phyloP scores from a whole-genome alignment of 2,113 vertebrate species.

The Hydrochoerus hydrochaeris region DNA sequence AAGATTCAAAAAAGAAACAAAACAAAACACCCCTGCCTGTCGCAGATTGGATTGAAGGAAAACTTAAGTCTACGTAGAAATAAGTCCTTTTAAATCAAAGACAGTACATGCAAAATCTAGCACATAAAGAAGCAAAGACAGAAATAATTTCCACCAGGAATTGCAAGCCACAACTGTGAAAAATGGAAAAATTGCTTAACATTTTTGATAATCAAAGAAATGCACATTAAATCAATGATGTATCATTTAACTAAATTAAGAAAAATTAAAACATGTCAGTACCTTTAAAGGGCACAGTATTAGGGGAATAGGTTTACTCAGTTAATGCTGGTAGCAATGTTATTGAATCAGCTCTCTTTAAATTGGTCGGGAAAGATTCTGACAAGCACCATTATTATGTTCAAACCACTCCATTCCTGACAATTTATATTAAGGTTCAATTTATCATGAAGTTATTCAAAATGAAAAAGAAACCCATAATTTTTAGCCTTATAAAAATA shows the following conservation, averaged over 20 bases:
- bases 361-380: constrained; percentile 59
- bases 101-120: constrained; percentile 10
- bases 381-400: constrained; percentile 54
- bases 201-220: constrained; percentile 22
- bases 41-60: background rate
- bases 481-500: constrained; percentile 37
- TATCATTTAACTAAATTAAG: constrained; percentile 15
- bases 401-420: constrained; percentile 10
- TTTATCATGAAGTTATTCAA: constrained; percentile 34
- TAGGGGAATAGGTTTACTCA: background rate
- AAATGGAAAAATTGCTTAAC: background rate
- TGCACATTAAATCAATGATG: background rate
- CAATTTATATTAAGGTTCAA: constrained; percentile 17
- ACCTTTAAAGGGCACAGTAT: background rate
- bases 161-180: background rate
- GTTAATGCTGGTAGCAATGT: background rate
- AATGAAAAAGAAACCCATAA: background rate
- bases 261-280: background rate
- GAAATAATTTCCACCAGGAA: background rate
- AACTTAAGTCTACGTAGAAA: constrained; percentile 1
- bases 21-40: background rate
- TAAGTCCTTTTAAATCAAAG: constrained; percentile 1
- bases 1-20: background rate
- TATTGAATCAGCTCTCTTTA: constrained; percentile 8
- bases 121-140: background rate